Evolutionary conservation across 1,140 invertebrate genomes (phyloP).

Genomic region (Neotoxoptera formosana): DNA sequence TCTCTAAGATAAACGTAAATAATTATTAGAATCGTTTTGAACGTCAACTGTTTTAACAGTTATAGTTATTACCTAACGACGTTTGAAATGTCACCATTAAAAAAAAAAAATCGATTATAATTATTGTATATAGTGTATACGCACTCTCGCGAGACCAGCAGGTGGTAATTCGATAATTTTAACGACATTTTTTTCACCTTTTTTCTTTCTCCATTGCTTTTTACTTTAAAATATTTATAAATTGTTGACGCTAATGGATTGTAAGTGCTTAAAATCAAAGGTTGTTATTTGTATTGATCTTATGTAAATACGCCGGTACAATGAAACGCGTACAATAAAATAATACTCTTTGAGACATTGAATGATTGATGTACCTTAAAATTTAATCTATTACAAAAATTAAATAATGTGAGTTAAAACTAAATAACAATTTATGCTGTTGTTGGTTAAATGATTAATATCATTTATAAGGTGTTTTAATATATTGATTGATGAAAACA

Average conservation of each 20-base stretch:
- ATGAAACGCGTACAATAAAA: background rate
- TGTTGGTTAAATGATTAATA: background rate
- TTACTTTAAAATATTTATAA: background rate
- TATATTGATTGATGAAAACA: no score
- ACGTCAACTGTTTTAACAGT: background rate
- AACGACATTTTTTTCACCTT: background rate
- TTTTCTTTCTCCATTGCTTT: background rate
- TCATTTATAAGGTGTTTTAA: background rate
- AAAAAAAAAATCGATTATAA: background rate
- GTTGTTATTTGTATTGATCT: background rate
- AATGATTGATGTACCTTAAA: background rate
- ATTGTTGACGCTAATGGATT: background rate
- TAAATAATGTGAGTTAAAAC: no score
- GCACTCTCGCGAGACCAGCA: background rate
- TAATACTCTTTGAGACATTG: background rate
- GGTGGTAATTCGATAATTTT: conserved; percentile 1
- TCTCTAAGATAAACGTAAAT: background rate
- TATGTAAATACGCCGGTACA: background rate
- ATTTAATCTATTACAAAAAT: background rate
- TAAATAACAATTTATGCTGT: no score
- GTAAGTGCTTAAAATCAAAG: background rate
- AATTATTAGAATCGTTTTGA: background rate
- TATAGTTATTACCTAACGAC: background rate
- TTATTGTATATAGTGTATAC: background rate
- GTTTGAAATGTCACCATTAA: background rate